These are phyloP conservation scores for Anarrhichthys ocellatus DNA, from an alignment of 2,113 vertebrate species.

Conservation along the genomic window DNA sequence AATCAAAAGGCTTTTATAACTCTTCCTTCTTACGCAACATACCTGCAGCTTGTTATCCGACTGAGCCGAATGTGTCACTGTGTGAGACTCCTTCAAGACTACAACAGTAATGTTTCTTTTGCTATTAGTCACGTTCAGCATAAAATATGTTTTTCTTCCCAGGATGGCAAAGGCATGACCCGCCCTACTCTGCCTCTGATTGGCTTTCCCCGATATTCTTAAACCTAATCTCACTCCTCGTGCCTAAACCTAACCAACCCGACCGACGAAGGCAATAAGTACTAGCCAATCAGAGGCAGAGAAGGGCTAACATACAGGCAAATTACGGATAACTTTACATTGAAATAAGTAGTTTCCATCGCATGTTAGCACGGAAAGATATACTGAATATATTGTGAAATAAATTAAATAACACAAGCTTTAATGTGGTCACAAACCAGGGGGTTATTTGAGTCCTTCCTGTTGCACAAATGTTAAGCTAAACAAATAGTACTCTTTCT, in stretches of 20 bases:
- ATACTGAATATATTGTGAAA: background rate
- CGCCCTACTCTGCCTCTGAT: background rate
- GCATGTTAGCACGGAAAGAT: background rate
- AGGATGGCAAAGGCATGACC: background rate
- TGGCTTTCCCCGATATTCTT: background rate
- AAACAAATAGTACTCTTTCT: background rate
- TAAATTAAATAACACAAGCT: background rate
- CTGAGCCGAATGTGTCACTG: conserved; percentile 14
- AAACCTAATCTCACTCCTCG: background rate
- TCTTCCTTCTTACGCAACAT: conserved; percentile 48
- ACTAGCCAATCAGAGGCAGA: background rate
- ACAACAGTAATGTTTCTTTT: background rate
- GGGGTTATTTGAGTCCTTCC: background rate
- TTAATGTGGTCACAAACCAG: background rate
- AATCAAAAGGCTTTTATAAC: conserved; percentile 32
- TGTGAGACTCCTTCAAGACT: background rate
- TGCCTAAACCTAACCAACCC: background rate
- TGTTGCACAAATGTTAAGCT: background rate
- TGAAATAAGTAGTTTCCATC: background rate
- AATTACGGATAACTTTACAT: background rate
- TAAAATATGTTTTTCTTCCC: background rate
- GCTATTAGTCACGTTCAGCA: background rate
- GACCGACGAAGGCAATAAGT: background rate
- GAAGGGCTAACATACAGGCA: background rate
- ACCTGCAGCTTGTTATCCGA: conserved; percentile 42